These are phyloP conservation scores for Diorhabda sublineata DNA, from an alignment of 1,140 invertebrate species.

Conservation along the genomic window DNA sequence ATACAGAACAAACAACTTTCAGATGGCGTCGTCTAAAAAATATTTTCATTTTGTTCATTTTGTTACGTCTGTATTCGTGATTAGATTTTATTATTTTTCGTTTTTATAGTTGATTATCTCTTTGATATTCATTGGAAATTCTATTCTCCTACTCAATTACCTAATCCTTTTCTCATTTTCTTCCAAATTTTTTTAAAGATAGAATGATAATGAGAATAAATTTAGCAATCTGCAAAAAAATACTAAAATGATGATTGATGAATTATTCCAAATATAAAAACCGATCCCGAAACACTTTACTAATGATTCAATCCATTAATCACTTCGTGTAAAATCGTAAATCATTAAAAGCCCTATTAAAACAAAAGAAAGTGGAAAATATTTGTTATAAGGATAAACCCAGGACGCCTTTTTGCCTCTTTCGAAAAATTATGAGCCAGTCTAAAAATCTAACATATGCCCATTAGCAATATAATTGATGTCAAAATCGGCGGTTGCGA, in stretches of 20 bases:
- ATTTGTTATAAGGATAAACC: neutral
- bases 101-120: too few species aligned
- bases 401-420: slow-evolving; percentile 14
- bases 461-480: slow-evolving; percentile 41
- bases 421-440: slow-evolving; percentile 16
- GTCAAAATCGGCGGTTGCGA: slow-evolving; percentile 38
- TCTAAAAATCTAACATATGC: slow-evolving; percentile 41
- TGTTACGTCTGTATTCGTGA: too few species aligned
- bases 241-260: neutral
- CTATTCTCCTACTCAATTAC: too few species aligned
- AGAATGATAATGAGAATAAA: too few species aligned
- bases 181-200: too few species aligned
- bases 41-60: too few species aligned
- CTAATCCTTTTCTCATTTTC: too few species aligned
- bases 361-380: slow-evolving; percentile 3
- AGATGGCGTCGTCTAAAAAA: too few species aligned
- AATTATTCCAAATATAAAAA: neutral
- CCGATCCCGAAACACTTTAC: neutral
- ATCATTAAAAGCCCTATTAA: neutral
- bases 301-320: slow-evolving; percentile 3
- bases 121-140: too few species aligned
- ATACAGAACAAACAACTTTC: too few species aligned
- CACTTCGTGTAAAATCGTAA: neutral
- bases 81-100: too few species aligned
- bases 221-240: too few species aligned